Evolutionary conservation across 2,888 invertebrate species (phyloP).

Genomic region (Rhagium mordax): DNA sequence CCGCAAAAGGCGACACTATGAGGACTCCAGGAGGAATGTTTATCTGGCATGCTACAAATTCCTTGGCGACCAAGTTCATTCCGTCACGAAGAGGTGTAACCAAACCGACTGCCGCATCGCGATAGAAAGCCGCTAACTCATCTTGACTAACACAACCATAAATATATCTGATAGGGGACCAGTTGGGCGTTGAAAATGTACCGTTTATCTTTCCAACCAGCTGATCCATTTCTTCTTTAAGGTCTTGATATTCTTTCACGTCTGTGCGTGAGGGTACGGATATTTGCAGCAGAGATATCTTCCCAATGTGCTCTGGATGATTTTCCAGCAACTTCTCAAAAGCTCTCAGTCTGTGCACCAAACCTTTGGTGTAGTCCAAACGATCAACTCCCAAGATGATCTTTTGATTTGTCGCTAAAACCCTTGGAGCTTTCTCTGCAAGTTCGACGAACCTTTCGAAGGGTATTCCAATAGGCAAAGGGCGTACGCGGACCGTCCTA

Average conservation of each 20-base stretch:
- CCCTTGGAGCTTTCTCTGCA: slow-evolving; percentile 78
- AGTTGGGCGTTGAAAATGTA: slow-evolving; percentile 90
- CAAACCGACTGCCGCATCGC: slow-evolving; percentile 89
- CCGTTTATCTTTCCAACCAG: slow-evolving; percentile 91
- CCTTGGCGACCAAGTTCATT: slow-evolving; percentile 94
- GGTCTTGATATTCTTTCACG: slow-evolving; percentile 90
- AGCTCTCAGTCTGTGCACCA: slow-evolving; percentile 84
- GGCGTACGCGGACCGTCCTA: slow-evolving; percentile 86
- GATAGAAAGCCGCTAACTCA: slow-evolving; percentile 88
- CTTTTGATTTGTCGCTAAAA: slow-evolving; percentile 82
- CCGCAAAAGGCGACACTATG: slow-evolving; percentile 92
- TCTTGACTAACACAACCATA: slow-evolving; percentile 91
- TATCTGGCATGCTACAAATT: slow-evolving; percentile 93
- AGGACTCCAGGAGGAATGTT: slow-evolving; percentile 88
- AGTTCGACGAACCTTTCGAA: slow-evolving; percentile 88
- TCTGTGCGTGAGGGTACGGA: slow-evolving; percentile 92
- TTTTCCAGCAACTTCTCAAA: slow-evolving; percentile 87
- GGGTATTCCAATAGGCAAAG: slow-evolving; percentile 91
- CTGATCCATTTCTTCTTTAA: slow-evolving; percentile 93
- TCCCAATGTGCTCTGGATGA: slow-evolving; percentile 89
- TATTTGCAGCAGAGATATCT: slow-evolving; percentile 88
- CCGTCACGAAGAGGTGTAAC: slow-evolving; percentile 92
- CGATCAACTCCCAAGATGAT: slow-evolving; percentile 91
- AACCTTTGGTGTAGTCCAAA: slow-evolving; percentile 91
- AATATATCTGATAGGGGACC: slow-evolving; percentile 91